Percentiles rank a stretch among this genome's conserved stretches.
Evolutionary conservation across 2,888 invertebrate species (phyloP).

Genomic region (Plutella xylostella): DNA sequence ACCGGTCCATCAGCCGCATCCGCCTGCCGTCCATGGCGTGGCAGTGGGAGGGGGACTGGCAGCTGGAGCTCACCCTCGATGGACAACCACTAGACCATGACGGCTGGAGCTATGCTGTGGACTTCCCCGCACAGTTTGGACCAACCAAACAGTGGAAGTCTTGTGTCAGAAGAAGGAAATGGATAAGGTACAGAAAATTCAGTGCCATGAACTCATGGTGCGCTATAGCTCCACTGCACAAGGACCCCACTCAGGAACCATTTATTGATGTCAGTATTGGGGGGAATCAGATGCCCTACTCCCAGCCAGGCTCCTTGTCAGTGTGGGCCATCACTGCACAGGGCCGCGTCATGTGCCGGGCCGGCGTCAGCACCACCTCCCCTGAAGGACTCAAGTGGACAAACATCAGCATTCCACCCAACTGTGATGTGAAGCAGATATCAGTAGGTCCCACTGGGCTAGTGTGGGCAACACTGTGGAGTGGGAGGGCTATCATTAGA

Average conservation of each 20-base stretch:
- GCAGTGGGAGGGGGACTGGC: conserved; percentile 98
- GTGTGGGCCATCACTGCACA: conserved; percentile 96
- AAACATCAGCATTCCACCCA: conserved; percentile 79
- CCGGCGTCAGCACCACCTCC: conserved; percentile 81
- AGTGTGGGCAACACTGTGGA: conserved; percentile 89
- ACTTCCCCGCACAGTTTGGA: conserved; percentile 88
- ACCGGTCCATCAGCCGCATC: conserved; percentile 83
- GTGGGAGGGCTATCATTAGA: conserved; percentile 85
- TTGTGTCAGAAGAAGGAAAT: conserved; percentile 88
- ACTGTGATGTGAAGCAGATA: conserved; percentile 86
- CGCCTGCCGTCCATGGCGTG: conserved; percentile 93
- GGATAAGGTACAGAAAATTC: conserved; percentile 89
- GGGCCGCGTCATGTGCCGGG: conserved; percentile 89
- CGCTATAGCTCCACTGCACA: conserved; percentile 88
- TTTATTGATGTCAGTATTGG: conserved; percentile 93
- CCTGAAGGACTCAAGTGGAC: conserved; percentile 93
- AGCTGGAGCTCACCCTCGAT: conserved; percentile 83
- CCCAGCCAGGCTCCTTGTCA: conserved; percentile 77
- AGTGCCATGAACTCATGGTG: conserved; percentile 94
- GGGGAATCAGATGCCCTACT: conserved; percentile 84
- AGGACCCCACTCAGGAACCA: conserved; percentile 92
- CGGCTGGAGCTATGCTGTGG: conserved; percentile 94
- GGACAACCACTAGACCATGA: conserved; percentile 91
- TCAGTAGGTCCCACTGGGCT: conserved; percentile 88
- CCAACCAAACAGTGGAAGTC: conserved; percentile 89